phyloP scores from a whole-genome alignment of 2,888 invertebrate species.

The Rotaria socialis region DNA sequence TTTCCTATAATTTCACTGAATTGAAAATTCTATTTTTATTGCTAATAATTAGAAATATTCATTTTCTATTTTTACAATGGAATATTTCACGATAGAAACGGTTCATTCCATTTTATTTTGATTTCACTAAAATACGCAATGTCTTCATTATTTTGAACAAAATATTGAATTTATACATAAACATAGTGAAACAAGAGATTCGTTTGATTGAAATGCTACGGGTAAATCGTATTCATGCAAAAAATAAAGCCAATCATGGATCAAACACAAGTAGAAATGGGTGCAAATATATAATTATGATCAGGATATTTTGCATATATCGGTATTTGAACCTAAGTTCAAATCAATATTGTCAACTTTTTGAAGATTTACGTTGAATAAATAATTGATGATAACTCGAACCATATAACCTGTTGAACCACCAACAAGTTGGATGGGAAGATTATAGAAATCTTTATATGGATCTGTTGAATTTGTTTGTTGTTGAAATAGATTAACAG shows the following conservation, averaged over 20 bases:
- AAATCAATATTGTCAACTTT: background rate
- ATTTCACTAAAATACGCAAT: too few relatives aligned
- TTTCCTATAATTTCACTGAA: too few relatives aligned
- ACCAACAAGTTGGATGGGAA: slow-evolving; percentile 32
- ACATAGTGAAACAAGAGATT: background rate
- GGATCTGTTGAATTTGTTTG: slow-evolving; percentile 30
- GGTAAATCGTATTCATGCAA: background rate
- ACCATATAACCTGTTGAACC: slow-evolving; percentile 44
- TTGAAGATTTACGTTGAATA: slow-evolving; percentile 18
- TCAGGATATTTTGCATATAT: slow-evolving; percentile 3
- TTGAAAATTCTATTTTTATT: too few relatives aligned
- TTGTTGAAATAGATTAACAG: slow-evolving; percentile 38
- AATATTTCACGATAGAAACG: too few relatives aligned
- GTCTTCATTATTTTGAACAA: too few relatives aligned
- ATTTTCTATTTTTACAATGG: too few relatives aligned
- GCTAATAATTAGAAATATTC: too few relatives aligned
- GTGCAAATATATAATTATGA: background rate
- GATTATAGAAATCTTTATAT: slow-evolving; percentile 39
- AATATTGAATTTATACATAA: too few relatives aligned
- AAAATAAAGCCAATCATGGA: background rate
- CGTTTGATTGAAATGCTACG: background rate
- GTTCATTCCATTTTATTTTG: too few relatives aligned
- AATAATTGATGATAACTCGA: slow-evolving; percentile 40
- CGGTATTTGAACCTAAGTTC: background rate
- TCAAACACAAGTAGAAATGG: too few relatives aligned